phyloP scores from a whole-genome alignment of 1,140 invertebrate species.

The Drosophila yakuba region DNA sequence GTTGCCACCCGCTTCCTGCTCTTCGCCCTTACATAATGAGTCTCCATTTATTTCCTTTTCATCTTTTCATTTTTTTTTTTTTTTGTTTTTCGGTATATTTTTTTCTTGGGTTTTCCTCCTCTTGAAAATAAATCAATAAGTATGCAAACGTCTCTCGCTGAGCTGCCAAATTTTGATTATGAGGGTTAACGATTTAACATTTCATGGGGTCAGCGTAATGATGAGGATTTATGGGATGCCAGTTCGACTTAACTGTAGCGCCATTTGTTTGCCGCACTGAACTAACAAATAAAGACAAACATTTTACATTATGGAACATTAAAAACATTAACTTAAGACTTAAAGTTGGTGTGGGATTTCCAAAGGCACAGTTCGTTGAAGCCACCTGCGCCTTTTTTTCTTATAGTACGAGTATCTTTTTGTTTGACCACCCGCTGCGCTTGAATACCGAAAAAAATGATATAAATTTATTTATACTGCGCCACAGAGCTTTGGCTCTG shows the following conservation, averaged over 20 bases:
- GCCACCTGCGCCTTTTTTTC: constrained; percentile 62
- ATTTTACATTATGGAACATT: constrained; percentile 70
- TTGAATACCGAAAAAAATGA: constrained; percentile 62
- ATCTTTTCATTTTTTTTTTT: constrained; percentile 5
- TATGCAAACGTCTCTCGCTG: constrained; percentile 40
- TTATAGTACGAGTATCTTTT: background rate
- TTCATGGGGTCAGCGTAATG: constrained; percentile 39
- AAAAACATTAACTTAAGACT: constrained; percentile 46
- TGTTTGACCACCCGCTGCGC: constrained; percentile 58
- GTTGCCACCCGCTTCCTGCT: constrained; percentile 14
- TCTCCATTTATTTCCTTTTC: constrained; percentile 48
- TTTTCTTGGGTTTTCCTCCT: background rate
- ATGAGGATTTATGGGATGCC: constrained; percentile 72
- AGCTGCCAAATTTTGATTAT: constrained; percentile 75
- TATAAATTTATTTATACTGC: constrained; percentile 75
- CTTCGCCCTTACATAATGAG: constrained; percentile 60
- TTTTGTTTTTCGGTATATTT: background rate
- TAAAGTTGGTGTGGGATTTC: constrained; percentile 22
- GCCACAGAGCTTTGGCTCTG: constrained; percentile 41
- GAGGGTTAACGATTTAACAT: constrained; percentile 51
- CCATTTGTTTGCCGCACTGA: constrained; percentile 65
- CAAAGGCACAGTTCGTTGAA: constrained; percentile 40
- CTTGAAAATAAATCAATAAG: constrained; percentile 58
- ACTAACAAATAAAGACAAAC: constrained; percentile 38
- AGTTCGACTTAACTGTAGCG: constrained; percentile 64